Conservation (phyloP, 1,140 invertebrate species). For the Sesamia nonagrioides region DNA sequence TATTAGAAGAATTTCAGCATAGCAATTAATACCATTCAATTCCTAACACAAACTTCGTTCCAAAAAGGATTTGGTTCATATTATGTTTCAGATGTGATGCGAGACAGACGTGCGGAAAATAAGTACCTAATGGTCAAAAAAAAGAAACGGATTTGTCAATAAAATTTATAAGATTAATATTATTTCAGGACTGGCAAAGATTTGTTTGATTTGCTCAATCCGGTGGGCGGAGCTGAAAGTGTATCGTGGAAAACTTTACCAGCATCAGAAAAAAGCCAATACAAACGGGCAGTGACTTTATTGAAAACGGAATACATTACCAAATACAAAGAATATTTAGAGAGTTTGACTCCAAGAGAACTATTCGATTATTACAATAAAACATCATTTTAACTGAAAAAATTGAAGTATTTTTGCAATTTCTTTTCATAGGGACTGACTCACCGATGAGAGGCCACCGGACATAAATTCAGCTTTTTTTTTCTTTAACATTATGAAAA, state of each 20-base stretch:
- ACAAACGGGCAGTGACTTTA: conserved; percentile 59
- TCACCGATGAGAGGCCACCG: too few species aligned
- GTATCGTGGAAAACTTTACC: conserved; percentile 60
- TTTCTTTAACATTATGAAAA: too few species aligned
- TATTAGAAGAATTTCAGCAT: too few species aligned
- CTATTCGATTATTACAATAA: conserved; percentile 67
- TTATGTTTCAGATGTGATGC: too few species aligned
- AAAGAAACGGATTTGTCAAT: too few species aligned
- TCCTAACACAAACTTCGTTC: too few species aligned
- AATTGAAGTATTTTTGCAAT: background rate
- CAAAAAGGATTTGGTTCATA: too few species aligned
- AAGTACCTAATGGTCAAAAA: too few species aligned
- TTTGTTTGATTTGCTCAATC: conserved; percentile 22
- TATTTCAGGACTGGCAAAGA: conserved; percentile 36
- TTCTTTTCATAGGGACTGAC: background rate
- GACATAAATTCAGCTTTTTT: too few species aligned
- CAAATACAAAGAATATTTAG: conserved; percentile 70
- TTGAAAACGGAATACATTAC: conserved; percentile 72
- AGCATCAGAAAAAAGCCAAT: conserved; percentile 58
- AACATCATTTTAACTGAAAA: background rate
- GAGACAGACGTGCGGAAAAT: too few species aligned
- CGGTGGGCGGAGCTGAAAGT: conserved; percentile 50
- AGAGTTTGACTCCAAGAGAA: conserved; percentile 65
- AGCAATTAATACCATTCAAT: too few species aligned
- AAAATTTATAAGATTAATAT: background rate